Percentiles rank a stretch among this genome's conserved stretches.
Evolutionary conservation across 2,113 vertebrate species (phyloP).

Genomic region (Cyprinodon brontotheroides): DNA sequence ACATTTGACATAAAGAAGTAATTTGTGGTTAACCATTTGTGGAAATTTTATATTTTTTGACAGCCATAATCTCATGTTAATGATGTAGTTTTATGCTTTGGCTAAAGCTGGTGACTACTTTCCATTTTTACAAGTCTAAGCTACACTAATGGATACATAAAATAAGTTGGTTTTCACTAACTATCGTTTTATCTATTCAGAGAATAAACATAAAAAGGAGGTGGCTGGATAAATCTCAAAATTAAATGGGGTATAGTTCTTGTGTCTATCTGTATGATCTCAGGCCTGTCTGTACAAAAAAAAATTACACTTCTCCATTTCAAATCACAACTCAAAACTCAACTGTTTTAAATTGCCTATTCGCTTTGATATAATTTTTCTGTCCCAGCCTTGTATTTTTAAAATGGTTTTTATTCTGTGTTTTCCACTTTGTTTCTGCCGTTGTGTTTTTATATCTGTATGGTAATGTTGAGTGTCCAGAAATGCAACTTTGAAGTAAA

Average conservation of each 20-base stretch:
- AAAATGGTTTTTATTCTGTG: too few relatives aligned
- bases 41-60: neutral
- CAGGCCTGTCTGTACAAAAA: neutral
- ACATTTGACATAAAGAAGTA: neutral
- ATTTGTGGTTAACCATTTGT: constrained; percentile 1
- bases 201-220: neutral
- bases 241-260: neutral
- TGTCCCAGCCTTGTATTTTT: too few relatives aligned
- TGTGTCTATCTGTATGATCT: neutral
- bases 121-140: neutral
- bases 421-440: too few relatives aligned
- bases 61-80: neutral
- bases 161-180: neutral
- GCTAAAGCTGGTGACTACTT: neutral
- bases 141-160: neutral
- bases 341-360: too few relatives aligned
- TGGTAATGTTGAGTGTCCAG: too few relatives aligned
- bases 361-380: too few relatives aligned
- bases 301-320: too few relatives aligned
- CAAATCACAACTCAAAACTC: too few relatives aligned
- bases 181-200: neutral
- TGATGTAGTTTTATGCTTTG: neutral
- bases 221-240: neutral
- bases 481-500: too few relatives aligned
- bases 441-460: too few relatives aligned